Evolutionary conservation across 2,888 invertebrate species (phyloP).

Genomic region (Harpalus rubripes): DNA sequence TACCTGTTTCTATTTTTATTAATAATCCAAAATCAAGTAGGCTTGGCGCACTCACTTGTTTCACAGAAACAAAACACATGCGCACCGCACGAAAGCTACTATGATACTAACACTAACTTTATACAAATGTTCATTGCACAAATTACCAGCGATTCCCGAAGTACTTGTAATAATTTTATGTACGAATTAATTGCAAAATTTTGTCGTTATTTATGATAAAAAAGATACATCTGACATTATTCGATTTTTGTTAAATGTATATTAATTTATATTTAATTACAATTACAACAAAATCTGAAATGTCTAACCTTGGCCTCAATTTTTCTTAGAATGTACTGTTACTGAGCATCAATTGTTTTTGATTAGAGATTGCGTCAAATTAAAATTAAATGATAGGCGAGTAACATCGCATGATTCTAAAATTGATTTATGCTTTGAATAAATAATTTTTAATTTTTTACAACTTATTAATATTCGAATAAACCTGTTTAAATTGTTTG

Average conservation of each 20-base stretch:
- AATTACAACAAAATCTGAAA: slow-evolving; percentile 40
- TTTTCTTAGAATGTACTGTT: slow-evolving; percentile 46
- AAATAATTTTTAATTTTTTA: background rate
- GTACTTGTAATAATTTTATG: too few species aligned
- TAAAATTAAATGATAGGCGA: background rate
- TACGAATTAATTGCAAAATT: too few species aligned
- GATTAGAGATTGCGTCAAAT: slow-evolving; percentile 38
- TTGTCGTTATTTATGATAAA: too few species aligned
- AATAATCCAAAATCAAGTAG: slow-evolving; percentile 29
- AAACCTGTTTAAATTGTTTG: background rate
- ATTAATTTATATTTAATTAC: background rate
- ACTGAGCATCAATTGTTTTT: slow-evolving; percentile 54
- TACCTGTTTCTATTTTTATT: slow-evolving; percentile 29
- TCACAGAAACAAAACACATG: slow-evolving; percentile 50
- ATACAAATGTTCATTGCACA: background rate
- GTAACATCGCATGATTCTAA: slow-evolving; percentile 13
- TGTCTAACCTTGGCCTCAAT: slow-evolving; percentile 60
- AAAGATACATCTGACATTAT: background rate
- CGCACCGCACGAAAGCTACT: slow-evolving; percentile 27
- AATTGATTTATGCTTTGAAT: background rate
- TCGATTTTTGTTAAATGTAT: background rate
- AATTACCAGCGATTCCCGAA: background rate
- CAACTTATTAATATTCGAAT: background rate
- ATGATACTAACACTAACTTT: slow-evolving; percentile 35
- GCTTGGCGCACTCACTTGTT: slow-evolving; percentile 45